These are phyloP conservation scores for Pseudomyrmex pallidus DNA, from an alignment of 1,140 invertebrate genomes.

Conservation along the genomic window DNA sequence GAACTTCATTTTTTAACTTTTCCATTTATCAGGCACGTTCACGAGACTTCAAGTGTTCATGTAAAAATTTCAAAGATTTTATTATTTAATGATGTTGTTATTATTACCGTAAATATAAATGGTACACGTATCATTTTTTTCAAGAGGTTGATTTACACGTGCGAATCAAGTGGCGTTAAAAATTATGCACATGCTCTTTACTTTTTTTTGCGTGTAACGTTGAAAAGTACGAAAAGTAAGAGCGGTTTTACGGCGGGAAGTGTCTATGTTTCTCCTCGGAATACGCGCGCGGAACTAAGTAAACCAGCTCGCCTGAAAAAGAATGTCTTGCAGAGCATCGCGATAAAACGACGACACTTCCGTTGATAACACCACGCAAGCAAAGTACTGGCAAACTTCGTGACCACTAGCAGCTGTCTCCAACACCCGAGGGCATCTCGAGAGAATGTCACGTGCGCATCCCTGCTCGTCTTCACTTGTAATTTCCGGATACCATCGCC, in stretches of 20 bases:
- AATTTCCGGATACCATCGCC: conserved; percentile 46
- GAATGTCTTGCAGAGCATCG: conserved; percentile 28
- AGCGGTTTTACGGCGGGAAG: background rate
- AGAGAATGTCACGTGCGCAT: conserved; percentile 34
- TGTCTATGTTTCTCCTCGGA: background rate
- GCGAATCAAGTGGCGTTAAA: background rate
- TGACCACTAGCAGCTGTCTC: conserved; percentile 50
- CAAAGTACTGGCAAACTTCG: conserved; percentile 43
- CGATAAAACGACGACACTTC: conserved; percentile 58
- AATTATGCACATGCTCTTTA: background rate
- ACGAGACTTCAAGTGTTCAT: background rate
- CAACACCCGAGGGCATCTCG: conserved; percentile 29
- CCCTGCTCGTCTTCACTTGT: conserved; percentile 23
- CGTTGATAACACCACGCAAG: conserved; percentile 59
- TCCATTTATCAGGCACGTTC: background rate
- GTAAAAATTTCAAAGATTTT: background rate
- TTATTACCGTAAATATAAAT: background rate
- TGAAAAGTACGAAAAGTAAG: background rate
- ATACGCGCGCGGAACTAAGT: background rate
- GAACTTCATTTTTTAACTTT: background rate
- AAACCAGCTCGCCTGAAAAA: background rate
- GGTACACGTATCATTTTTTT: background rate
- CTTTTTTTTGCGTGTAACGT: background rate
- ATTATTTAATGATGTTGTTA: background rate
- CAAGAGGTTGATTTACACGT: background rate